Conservation (phyloP, 2,113 vertebrate species). For the Charadrius vociferus region DNA sequence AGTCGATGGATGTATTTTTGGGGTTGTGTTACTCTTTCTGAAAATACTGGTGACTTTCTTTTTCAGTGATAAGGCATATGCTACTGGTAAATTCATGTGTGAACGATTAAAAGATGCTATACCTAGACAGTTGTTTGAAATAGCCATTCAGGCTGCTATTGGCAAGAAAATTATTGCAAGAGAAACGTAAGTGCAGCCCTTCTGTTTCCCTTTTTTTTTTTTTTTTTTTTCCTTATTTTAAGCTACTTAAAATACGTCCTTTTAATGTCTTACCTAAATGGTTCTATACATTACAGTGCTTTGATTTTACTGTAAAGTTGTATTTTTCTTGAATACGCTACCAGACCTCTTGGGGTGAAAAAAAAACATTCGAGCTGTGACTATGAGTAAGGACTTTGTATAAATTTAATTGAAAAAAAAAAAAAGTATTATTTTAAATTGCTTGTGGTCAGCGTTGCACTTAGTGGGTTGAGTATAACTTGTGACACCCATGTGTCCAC, state of each 20-base stretch:
- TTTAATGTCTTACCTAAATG: neutral
- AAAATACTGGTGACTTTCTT: neutral
- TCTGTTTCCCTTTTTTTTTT: neutral
- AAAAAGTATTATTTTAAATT: neutral
- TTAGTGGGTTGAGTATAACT: neutral
- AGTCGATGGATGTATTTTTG: neutral
- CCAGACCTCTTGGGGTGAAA: neutral
- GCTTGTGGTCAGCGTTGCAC: neutral
- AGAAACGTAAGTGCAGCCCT: constrained; percentile 88
- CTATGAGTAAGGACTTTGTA: neutral
- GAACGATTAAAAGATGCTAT: constrained; percentile 90
- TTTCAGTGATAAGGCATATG: constrained; percentile 85
- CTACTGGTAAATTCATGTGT: constrained; percentile 87
- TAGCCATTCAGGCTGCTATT: constrained; percentile 90
- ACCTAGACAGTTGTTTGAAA: constrained; percentile 95
- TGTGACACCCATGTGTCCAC: neutral
- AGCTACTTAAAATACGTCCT: neutral
- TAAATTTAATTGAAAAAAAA: neutral
- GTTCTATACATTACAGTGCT: neutral
- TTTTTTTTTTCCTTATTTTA: neutral
- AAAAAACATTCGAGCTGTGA: neutral
- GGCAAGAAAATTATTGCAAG: constrained; percentile 92
- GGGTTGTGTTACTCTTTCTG: neutral
- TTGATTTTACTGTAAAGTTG: neutral
- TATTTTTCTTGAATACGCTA: neutral